Percentiles rank a stretch among this genome's conserved stretches.
These are phyloP conservation scores for Apotomis turbidana DNA, from an alignment of 2,888 invertebrate species.

Conservation along the genomic window DNA sequence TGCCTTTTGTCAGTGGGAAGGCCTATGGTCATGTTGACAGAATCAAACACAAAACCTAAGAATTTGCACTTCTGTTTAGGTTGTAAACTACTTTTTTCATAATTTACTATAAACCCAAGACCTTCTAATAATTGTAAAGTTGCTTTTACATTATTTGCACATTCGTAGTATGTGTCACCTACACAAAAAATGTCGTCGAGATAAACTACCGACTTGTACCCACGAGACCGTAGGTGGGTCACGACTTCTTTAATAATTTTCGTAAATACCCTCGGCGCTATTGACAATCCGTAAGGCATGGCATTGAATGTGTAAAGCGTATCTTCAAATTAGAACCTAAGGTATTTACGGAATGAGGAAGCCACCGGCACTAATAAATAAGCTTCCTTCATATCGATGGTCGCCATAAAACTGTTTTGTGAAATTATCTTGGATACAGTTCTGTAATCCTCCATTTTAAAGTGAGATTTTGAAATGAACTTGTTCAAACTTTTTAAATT, in stretches of 20 bases:
- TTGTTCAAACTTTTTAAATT: too few relatives aligned
- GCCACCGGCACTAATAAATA: background rate
- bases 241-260: constrained; percentile 2
- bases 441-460: too few relatives aligned
- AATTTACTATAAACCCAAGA: background rate
- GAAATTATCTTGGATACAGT: too few relatives aligned
- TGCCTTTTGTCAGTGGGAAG: background rate
- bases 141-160: background rate
- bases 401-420: too few relatives aligned
- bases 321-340: background rate
- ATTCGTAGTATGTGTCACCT: background rate
- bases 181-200: background rate
- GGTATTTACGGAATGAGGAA: background rate
- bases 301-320: background rate
- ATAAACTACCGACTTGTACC: background rate
- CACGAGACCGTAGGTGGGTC: background rate
- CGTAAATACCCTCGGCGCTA: background rate
- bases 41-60: background rate
- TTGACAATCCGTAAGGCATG: background rate
- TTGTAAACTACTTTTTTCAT: background rate
- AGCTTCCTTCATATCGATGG: too few relatives aligned
- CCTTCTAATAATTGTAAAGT: background rate
- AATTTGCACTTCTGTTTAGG: background rate
- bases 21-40: background rate
- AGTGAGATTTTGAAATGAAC: too few relatives aligned